Percentiles rank a stretch among this genome's conserved stretches.
Evolutionary conservation across 2,113 vertebrate species (phyloP).

Genomic region (Coreoperca whiteheadi): DNA sequence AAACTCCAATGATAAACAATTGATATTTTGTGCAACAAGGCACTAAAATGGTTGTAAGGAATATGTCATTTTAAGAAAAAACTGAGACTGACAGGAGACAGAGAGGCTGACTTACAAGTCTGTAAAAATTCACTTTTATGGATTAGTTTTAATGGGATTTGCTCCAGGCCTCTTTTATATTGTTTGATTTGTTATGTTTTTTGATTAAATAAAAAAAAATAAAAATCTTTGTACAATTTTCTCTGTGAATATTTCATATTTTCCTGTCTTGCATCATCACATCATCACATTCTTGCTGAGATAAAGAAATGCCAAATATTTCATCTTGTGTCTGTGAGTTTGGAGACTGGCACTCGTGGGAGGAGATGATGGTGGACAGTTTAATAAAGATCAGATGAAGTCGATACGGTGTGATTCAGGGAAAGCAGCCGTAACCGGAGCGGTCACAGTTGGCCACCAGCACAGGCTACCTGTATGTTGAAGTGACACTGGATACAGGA

Average conservation of each 20-base stretch:
- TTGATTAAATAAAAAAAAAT: background rate
- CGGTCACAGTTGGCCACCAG: conserved; percentile 38
- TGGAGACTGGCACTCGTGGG: background rate
- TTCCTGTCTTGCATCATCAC: background rate
- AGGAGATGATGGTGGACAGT: background rate
- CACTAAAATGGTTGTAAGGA: background rate
- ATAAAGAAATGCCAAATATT: conserved; percentile 8
- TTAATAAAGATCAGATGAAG: conserved; percentile 51
- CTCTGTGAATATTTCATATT: background rate
- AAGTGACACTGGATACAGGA: conserved; percentile 56
- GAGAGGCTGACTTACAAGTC: background rate
- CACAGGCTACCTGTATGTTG: conserved; percentile 33
- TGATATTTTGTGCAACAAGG: conserved; percentile 6
- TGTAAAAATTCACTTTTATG: conserved; percentile 8
- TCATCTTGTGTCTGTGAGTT: background rate
- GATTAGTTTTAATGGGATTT: background rate
- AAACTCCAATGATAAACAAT: conserved; percentile 3
- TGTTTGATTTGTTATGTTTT: background rate
- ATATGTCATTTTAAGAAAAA: conserved; percentile 9
- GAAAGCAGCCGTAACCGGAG: conserved; percentile 52
- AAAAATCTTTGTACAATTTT: background rate
- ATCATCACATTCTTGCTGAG: background rate
- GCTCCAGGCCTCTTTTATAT: background rate
- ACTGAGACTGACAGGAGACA: background rate
- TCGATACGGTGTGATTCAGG: conserved; percentile 47